Evolutionary conservation across 2,797 vertebrate genomes (phyloP).

Genomic region (Pipistrellus kuhlii): DNA sequence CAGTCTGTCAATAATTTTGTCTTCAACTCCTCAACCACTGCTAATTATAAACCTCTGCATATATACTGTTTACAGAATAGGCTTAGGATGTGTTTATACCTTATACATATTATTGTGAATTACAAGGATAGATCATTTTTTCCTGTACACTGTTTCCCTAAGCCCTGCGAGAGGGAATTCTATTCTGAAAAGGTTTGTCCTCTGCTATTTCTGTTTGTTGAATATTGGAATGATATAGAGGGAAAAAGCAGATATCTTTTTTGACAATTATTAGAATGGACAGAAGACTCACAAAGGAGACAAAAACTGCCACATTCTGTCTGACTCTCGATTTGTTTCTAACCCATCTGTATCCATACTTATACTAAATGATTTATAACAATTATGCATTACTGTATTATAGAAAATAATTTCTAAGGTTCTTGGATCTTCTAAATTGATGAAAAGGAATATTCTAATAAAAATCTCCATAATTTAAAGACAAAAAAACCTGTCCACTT

Average conservation of each 20-base stretch:
- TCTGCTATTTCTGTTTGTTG: slow-evolving; percentile 72
- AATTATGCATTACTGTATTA: slow-evolving; percentile 53
- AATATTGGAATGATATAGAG: slow-evolving; percentile 75
- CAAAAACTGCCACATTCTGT: slow-evolving; percentile 75
- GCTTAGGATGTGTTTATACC: slow-evolving; percentile 52
- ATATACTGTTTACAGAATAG: slow-evolving; percentile 70
- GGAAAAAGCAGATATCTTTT: slow-evolving; percentile 54
- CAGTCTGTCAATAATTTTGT: slow-evolving; percentile 58
- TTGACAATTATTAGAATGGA: slow-evolving; percentile 80
- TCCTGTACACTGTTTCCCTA: slow-evolving; percentile 39
- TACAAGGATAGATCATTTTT: slow-evolving; percentile 50
- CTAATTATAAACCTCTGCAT: slow-evolving; percentile 72
- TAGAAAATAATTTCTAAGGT: slow-evolving; percentile 67
- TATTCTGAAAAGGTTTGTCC: slow-evolving; percentile 65
- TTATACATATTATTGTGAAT: slow-evolving; percentile 63
- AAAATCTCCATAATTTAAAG: slow-evolving; percentile 72
- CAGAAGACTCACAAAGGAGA: slow-evolving; percentile 79
- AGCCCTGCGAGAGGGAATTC: slow-evolving; percentile 11
- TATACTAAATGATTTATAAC: slow-evolving; percentile 72
- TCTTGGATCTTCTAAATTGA: slow-evolving; percentile 77
- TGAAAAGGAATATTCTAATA: slow-evolving; percentile 29
- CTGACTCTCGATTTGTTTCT: slow-evolving; percentile 78
- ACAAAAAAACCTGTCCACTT: slow-evolving; percentile 41
- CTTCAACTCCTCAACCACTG: slow-evolving; percentile 65
- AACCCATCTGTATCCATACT: slow-evolving; percentile 69